Conservation (phyloP, 2,797 vertebrate species). For the Muraenolepis orangiensis region DNA sequence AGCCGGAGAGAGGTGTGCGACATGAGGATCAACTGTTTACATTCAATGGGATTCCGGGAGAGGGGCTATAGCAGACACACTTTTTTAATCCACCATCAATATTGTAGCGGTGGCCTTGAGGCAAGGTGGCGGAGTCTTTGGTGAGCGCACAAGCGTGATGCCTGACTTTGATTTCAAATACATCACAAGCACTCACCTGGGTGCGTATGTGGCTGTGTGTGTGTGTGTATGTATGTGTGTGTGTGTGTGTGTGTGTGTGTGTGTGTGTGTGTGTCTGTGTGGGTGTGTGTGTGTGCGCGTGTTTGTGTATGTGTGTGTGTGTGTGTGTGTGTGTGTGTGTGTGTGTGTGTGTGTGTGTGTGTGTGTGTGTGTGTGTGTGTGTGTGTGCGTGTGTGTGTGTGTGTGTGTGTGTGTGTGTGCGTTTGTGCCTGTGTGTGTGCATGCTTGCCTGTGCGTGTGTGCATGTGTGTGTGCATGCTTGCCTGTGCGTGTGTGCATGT, state of each 20-base stretch:
- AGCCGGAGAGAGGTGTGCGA: too few relatives aligned
- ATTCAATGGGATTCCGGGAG: too few relatives aligned
- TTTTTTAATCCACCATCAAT: too few relatives aligned
- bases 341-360: not conserved
- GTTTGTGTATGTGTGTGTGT: not conserved
- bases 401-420: not conserved
- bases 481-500: not conserved
- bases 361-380: too few relatives aligned
- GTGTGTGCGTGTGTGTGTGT: not conserved
- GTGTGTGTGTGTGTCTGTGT: not conserved
- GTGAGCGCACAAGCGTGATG: too few relatives aligned
- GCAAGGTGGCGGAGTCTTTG: not conserved
- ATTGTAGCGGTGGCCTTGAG: not conserved
- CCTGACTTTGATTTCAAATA: not conserved
- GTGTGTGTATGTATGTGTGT: constrained; percentile 10
- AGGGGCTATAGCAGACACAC: too few relatives aligned
- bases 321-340: not conserved
- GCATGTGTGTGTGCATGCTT: not conserved
- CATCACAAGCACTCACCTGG: too few relatives aligned
- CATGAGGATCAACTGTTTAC: too few relatives aligned
- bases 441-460: not conserved
- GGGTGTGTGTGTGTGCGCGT: constrained; percentile 2
- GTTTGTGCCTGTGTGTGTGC: not conserved
- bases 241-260: constrained; percentile 1
- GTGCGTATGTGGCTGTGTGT: not conserved